Percentiles rank a stretch among this genome's conserved stretches.
Evolutionary conservation across 2,797 vertebrate species (phyloP).

Genomic region (Columba guinea): DNA sequence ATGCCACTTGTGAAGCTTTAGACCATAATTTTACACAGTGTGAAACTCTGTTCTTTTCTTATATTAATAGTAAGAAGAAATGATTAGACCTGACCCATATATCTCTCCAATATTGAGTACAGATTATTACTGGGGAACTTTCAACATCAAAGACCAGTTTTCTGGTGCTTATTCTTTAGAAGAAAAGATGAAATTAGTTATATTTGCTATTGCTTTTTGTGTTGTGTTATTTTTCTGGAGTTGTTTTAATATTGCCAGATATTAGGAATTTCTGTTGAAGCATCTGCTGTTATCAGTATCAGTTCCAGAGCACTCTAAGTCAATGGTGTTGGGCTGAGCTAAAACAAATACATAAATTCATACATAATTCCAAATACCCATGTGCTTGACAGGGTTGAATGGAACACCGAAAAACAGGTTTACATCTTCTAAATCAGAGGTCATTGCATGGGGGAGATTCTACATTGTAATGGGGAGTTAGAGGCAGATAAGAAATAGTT

Average conservation of each 20-base stretch:
- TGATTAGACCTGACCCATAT: background rate
- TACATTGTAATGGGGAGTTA: background rate
- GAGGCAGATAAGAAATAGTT: background rate
- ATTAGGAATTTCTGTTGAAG: background rate
- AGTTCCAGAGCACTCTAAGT: background rate
- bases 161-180: background rate
- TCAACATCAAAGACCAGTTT: background rate
- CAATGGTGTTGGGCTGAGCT: background rate
- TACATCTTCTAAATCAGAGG: background rate
- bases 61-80: background rate
- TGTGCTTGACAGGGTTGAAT: background rate
- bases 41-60: background rate
- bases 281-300: background rate
- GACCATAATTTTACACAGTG: background rate
- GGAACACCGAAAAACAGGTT: background rate
- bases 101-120: background rate
- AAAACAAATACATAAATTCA: background rate
- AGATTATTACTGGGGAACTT: background rate
- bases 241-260: background rate
- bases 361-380: background rate
- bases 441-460: background rate
- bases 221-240: background rate
- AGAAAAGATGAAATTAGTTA: background rate
- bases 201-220: background rate
- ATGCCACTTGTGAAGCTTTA: background rate